Percentiles rank a stretch among this genome's conserved stretches.
phyloP scores from a whole-genome alignment of 1,140 invertebrate genomes.

The Leptinotarsa texana region DNA sequence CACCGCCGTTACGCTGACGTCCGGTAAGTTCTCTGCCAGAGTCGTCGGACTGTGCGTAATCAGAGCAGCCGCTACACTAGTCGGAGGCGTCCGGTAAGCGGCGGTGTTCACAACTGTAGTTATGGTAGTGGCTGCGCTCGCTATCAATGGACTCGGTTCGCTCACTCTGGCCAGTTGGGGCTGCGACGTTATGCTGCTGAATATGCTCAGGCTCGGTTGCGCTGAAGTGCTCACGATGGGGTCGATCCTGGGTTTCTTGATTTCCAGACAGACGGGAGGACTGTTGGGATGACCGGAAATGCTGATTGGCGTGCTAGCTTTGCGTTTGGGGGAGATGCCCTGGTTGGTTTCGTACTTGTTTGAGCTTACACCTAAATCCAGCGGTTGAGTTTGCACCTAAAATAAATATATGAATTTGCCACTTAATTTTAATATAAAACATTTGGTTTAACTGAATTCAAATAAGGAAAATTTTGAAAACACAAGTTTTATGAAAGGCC shows the following conservation, averaged over 20 bases:
- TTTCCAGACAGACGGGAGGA: slow-evolving; percentile 59
- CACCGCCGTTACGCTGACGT: slow-evolving; percentile 52
- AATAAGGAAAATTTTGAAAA: not conserved
- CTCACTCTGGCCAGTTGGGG: slow-evolving; percentile 65
- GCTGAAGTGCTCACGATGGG: slow-evolving; percentile 44
- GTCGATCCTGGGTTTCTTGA: slow-evolving; percentile 59
- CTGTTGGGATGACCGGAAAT: slow-evolving; percentile 39
- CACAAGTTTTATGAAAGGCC: too few relatives aligned
- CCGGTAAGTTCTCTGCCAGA: slow-evolving; percentile 45
- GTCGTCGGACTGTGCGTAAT: slow-evolving; percentile 26
- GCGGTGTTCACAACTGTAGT: slow-evolving; percentile 70
- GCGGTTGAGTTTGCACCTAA: slow-evolving; percentile 69
- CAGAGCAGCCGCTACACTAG: slow-evolving; percentile 22
- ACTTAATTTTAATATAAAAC: not conserved
- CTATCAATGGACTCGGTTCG: slow-evolving; percentile 72
- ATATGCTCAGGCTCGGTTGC: slow-evolving; percentile 46
- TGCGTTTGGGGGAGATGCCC: slow-evolving; percentile 63
- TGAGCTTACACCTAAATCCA: slow-evolving; percentile 70
- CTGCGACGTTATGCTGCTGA: slow-evolving; percentile 41
- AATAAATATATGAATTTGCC: slow-evolving; percentile 38
- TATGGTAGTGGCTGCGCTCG: slow-evolving; percentile 73
- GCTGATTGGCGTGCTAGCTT: slow-evolving; percentile 56
- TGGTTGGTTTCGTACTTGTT: slow-evolving; percentile 57
- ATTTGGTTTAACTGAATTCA: not conserved
- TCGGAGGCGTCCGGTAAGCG: slow-evolving; percentile 55